phyloP scores from a whole-genome alignment of 2,888 invertebrate species.

The Nineta flava region DNA sequence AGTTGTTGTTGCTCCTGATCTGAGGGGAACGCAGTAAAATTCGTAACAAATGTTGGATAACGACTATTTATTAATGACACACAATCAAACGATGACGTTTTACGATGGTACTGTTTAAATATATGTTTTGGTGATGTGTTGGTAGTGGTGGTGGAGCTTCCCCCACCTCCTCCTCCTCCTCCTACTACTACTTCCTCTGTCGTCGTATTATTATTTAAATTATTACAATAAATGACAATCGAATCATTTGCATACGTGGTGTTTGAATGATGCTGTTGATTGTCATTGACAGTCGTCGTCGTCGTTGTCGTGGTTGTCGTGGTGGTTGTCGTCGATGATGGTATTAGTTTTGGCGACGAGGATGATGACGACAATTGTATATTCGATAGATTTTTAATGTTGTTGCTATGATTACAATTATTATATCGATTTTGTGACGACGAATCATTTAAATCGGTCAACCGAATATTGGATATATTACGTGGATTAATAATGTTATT shows the following conservation, averaged over 20 bases:
- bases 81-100: conserved; percentile 4
- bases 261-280: background rate
- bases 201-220: background rate
- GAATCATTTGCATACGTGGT: conserved; percentile 1
- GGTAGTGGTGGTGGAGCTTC: background rate
- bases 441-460: background rate
- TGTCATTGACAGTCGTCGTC: too few relatives aligned
- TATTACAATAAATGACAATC: conserved; percentile 1
- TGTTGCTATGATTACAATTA: background rate
- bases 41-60: conserved; percentile 1
- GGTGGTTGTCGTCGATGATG: too few relatives aligned
- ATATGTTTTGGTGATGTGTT: conserved; percentile 8
- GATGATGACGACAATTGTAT: background rate
- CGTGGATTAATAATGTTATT: background rate
- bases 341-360: too few relatives aligned
- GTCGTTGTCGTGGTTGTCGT: too few relatives aligned
- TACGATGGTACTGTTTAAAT: conserved; percentile 1
- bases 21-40: conserved; percentile 1
- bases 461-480: background rate
- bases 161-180: conserved; percentile 13
- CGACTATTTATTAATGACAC: background rate
- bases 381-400: conserved; percentile 2
- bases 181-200: background rate
- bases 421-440: background rate
- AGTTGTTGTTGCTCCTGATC: background rate